Base-by-base conservation (phyloP, 2,113 vertebrate genomes). In the Rhea pennata region DNA sequence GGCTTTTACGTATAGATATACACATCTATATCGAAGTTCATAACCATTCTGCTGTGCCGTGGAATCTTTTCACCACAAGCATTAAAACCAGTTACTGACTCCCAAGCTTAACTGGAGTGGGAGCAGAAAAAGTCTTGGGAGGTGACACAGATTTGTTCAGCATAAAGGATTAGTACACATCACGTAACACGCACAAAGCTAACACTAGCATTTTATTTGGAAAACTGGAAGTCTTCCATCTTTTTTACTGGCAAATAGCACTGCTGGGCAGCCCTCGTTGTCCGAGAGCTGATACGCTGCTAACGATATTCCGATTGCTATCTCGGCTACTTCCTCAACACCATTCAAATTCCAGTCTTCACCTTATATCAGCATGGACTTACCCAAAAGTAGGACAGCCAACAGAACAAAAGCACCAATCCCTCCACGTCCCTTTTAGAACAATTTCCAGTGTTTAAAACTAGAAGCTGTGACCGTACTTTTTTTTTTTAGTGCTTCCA, bases 231-330 rank as follows among this genome's bases (percentile, higher is more conserved):
- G 26, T 39, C 44, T 89, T 87, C 84, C 91, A 92, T 36, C 3
- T 0, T 39, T 53, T 86, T 54, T 71, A 20, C 1, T 42, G 66
- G 58, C 77, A 70, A 82, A 75, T 44, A 58, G 53, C 42, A 39
- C 46, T 1, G 0, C 61, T 78, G 77, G 86, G 56, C 91, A 88
- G 90, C 16, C 50, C 39, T 50, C 36, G 26, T 61, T 88, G 46
- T 71, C 36, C 51, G 93, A 87, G 84, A 96, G 74, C 62, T 59
- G 88, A 87, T 91, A 91, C 58, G 11, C 54, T 46, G 77, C 84
- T 94, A 92, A 94, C 91, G 92, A 66, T 93, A 95, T 92, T 95
- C 96, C 83, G 96, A 96, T 95, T 77, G 21, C 50, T 92, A 93
- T 97, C 95, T 92, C 24, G 66, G 39, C 77, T 92, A 91, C 79